A percentile compares a stretch with the other conserved stretches of the same genome.
Evolutionary conservation across 92 coral and sea anemone genomes (phyloP).

Genomic region (Epizoanthus rinbou): DNA sequence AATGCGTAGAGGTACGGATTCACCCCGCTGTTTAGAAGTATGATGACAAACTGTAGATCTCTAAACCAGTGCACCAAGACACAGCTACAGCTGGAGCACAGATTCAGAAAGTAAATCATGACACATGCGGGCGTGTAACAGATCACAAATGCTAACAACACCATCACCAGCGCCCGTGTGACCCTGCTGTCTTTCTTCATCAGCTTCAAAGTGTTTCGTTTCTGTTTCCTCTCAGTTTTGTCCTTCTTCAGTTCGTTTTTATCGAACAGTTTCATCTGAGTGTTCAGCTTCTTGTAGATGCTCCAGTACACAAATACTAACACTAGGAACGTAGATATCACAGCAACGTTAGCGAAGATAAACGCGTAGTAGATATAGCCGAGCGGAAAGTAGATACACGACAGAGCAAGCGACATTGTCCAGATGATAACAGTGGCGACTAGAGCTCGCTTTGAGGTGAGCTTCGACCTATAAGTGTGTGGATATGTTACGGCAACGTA

Average conservation of each 20-base stretch:
- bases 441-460: constrained; percentile 64
- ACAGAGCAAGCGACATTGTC: constrained; percentile 62
- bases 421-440: constrained; percentile 63
- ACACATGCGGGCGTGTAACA: constrained; percentile 74
- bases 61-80: constrained; percentile 71
- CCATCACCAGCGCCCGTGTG: constrained; percentile 28
- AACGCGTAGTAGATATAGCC: constrained; percentile 77
- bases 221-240: neutral
- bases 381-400: constrained; percentile 66
- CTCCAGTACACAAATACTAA: constrained; percentile 72
- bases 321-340: constrained; percentile 72
- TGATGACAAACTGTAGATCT: constrained; percentile 70
- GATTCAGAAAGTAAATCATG: constrained; percentile 66
- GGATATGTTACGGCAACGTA: constrained; percentile 76
- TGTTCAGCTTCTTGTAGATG: constrained; percentile 56
- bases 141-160: constrained; percentile 64
- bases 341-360: constrained; percentile 80
- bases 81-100: constrained; percentile 74
- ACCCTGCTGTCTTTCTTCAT: neutral
- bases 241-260: neutral
- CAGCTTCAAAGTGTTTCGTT: neutral
- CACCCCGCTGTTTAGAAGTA: constrained; percentile 62
- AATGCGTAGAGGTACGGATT: constrained; percentile 78
- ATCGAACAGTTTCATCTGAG: constrained; percentile 37
- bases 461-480: constrained; percentile 55